A percentile compares a stretch with the other conserved stretches of the same genome.
Conservation (phyloP, 1,140 invertebrate genomes). For the Leucophenga varia region DNA sequence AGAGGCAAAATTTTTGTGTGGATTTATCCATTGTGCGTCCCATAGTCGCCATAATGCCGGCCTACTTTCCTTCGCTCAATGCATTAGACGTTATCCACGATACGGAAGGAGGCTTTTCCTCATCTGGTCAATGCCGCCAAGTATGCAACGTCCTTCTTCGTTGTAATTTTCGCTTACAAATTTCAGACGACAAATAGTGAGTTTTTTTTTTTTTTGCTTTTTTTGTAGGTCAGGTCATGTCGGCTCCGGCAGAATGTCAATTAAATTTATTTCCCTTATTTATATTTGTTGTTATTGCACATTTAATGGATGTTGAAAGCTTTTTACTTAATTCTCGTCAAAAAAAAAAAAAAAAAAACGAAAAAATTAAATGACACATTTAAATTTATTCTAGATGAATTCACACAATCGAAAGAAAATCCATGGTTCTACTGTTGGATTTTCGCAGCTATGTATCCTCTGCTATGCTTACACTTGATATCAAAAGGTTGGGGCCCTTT, state of each 20-base stretch:
- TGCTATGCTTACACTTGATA: slow-evolving; percentile 88
- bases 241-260: too few relatives aligned
- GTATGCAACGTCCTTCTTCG: slow-evolving; percentile 56
- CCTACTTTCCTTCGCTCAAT: slow-evolving; percentile 99
- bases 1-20: slow-evolving; percentile 64
- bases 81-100: slow-evolving; percentile 90
- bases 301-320: too few relatives aligned
- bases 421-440: slow-evolving; percentile 84
- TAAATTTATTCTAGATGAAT: too few relatives aligned
- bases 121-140: slow-evolving; percentile 90
- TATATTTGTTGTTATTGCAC: too few relatives aligned
- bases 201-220: too few relatives aligned
- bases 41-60: slow-evolving; percentile 87
- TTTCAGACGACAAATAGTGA: slow-evolving; percentile 48
- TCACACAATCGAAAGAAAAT: slow-evolving; percentile 66
- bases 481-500: slow-evolving; percentile 99
- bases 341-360: too few relatives aligned
- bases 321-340: too few relatives aligned
- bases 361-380: too few relatives aligned
- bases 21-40: slow-evolving; percentile 68
- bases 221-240: too few relatives aligned
- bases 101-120: slow-evolving; percentile 86
- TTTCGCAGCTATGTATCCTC: slow-evolving; percentile 81
- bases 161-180: slow-evolving; percentile 54
- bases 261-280: too few relatives aligned